Evolutionary conservation across 2,113 vertebrate genomes (phyloP).

Genomic region (Polyodon spathula): DNA sequence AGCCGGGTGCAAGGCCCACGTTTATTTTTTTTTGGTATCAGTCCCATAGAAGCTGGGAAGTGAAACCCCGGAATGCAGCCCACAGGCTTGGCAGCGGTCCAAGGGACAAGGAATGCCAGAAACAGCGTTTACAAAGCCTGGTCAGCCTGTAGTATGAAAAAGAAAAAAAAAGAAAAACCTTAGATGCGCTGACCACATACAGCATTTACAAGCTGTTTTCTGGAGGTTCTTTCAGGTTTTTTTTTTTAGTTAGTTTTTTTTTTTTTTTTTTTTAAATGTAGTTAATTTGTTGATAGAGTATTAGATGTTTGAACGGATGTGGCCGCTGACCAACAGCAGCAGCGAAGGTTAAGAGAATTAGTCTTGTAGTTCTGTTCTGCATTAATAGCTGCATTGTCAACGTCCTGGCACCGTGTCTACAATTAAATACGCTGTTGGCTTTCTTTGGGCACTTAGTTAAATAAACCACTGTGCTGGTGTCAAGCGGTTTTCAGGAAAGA

Average conservation of each 20-base stretch:
- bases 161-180: constrained; percentile 19
- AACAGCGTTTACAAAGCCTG: constrained; percentile 27
- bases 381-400: constrained; percentile 52
- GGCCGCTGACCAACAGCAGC: constrained; percentile 36
- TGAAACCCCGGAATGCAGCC: constrained; percentile 51
- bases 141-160: constrained; percentile 27
- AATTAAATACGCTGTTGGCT: constrained; percentile 49
- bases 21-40: constrained; percentile 11
- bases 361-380: constrained; percentile 40
- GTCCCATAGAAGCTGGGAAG: constrained; percentile 55
- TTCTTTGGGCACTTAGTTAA: constrained; percentile 42
- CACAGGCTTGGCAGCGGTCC: constrained; percentile 42
- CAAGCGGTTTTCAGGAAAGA: constrained; percentile 6
- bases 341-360: constrained; percentile 55
- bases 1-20: neutral
- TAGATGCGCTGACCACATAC: constrained; percentile 19
- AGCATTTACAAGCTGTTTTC: constrained; percentile 13
- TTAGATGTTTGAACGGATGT: constrained; percentile 33
- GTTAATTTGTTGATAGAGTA: constrained; percentile 39
- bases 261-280: constrained; percentile 34
- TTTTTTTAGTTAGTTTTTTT: constrained; percentile 27
- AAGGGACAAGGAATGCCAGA: constrained; percentile 36
- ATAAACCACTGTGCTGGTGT: constrained; percentile 24
- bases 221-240: constrained; percentile 16
- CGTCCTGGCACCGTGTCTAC: constrained; percentile 43